A percentile compares a stretch with the other conserved stretches of the same genome.
phyloP scores from a whole-genome alignment of 2,797 vertebrate genomes.

The Halcyon chelicuti region DNA sequence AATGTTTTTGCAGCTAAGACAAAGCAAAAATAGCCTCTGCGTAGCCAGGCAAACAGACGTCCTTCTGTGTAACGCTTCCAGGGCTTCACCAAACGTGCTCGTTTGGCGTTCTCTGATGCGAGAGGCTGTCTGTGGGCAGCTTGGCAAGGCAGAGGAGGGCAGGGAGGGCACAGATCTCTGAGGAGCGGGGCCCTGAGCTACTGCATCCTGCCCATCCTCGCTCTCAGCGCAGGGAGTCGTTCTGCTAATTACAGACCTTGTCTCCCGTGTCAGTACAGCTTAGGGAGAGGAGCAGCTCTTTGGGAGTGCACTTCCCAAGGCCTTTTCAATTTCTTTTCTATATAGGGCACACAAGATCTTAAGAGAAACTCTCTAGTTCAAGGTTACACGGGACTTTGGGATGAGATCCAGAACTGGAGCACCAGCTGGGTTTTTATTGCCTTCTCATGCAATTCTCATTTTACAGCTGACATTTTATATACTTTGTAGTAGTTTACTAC shows the following conservation, averaged over 20 bases:
- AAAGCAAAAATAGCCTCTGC: neutral
- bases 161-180: neutral
- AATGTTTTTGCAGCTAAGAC: neutral
- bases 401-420: neutral
- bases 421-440: neutral
- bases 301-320: constrained; percentile 1
- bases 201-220: neutral
- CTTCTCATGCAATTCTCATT: neutral
- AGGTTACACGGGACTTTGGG: neutral
- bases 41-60: accelerated
- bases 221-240: neutral
- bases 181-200: constrained; percentile 19
- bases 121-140: constrained; percentile 9
- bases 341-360: neutral
- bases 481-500: neutral
- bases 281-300: neutral
- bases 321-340: constrained; percentile 26
- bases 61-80: neutral
- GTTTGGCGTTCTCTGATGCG: constrained; percentile 19
- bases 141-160: constrained; percentile 17
- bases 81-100: neutral
- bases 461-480: neutral
- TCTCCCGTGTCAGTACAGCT: constrained; percentile 42
- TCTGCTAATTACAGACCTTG: constrained; percentile 47
- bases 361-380: neutral